A percentile compares a stretch with the other conserved stretches of the same genome.
Evolutionary conservation across 2,113 vertebrate genomes (phyloP).

Genomic region (Silurus glanis): DNA sequence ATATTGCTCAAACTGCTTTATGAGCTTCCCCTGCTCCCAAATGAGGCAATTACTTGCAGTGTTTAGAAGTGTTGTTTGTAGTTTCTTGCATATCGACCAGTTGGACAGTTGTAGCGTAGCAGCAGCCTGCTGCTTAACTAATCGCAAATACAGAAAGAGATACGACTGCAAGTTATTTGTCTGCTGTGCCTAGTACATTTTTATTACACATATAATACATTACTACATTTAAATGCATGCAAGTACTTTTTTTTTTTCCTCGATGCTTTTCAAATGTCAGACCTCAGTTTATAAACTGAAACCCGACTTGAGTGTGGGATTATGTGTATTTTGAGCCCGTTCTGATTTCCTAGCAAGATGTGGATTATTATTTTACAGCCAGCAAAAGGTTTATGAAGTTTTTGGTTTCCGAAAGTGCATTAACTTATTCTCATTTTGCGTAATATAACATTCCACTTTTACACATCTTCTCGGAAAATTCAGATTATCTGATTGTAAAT

Average conservation of each 20-base stretch:
- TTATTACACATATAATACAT: no score
- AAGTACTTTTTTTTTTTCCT: no score
- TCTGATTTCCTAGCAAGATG: neutral
- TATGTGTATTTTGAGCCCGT: neutral
- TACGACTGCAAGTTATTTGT: neutral
- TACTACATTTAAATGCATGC: no score
- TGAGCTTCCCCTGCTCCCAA: neutral
- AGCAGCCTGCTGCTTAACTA: neutral
- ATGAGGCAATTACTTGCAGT: neutral
- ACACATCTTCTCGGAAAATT: neutral
- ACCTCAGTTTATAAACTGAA: no score
- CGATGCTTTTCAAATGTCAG: no score
- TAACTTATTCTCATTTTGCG: neutral
- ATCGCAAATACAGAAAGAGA: neutral
- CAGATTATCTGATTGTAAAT: neutral
- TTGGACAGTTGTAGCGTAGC: neutral
- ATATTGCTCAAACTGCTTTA: slow-evolving; percentile 6
- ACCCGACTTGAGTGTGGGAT: neutral
- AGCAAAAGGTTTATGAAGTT: neutral
- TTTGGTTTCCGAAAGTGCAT: neutral
- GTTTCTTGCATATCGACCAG: neutral
- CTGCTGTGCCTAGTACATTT: neutral
- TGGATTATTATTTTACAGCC: neutral
- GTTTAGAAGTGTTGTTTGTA: neutral
- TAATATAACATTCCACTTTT: neutral